Base-by-base conservation (phyloP, 64 coral and sea anemone genomes). In the Dendrophyllia cribrosa region DNA sequence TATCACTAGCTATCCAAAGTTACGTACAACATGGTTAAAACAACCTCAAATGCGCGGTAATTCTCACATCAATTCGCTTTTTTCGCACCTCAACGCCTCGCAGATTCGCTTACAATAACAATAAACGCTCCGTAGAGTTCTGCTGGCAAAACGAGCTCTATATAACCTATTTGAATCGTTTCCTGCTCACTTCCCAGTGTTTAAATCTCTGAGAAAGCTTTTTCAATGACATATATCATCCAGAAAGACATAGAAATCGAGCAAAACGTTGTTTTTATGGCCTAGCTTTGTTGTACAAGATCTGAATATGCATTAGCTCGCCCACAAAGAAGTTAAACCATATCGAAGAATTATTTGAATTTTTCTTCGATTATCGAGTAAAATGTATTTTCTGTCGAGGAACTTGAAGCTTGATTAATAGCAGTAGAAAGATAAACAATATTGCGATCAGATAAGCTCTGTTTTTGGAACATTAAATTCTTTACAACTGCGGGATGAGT, bases 241-340 rank as follows among this genome's bases (percentile, higher is more conserved):
- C 21, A 26, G 77, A 49, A 20, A 73, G 52, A 74, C 63, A 43
- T 70, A 85, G 20, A 75, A 89, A 89, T 81, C 43, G 66, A 51
- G 72, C 55, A 76, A 94, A 76, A 25, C 16, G 56, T 11, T 50
- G 63, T 52, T 49, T 34, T 67, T 89, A 67, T 55, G 16, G 17
- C 9, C 78, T 70, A 80, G 67, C 55, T 73, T 83, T 89, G 81
- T 89, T 94, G 46, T 77, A 62, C 45, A 59, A 88, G 59, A 67
- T 71, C 78, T 96, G 91, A 96, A 96, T 96, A 96, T 96, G 95
- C 71, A 96, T 96, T 87, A 96, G 95, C 47, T 79, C 79, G 87
- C 67, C 74, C 63, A 93, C 90, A 96, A 93, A 89, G 80, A 86
- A 96, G 72, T 59, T 68, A 93, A 74, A 75, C 68, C 68, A 84